These are phyloP conservation scores for Stegastes partitus DNA, from an alignment of 2,113 vertebrate species.

Conservation along the genomic window DNA sequence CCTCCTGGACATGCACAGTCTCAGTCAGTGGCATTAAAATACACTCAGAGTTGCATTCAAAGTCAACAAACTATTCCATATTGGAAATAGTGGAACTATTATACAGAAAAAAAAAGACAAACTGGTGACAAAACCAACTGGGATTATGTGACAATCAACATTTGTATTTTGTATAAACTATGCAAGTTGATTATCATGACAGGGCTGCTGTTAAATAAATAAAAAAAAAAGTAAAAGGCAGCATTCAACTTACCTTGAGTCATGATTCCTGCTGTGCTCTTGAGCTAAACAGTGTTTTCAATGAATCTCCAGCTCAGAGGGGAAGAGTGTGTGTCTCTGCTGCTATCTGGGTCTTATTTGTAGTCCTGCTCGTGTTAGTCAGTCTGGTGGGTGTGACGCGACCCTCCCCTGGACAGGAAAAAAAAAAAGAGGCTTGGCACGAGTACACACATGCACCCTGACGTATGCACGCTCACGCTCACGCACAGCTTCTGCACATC, in stretches of 20 bases:
- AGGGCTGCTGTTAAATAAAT: too few relatives aligned
- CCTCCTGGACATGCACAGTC: background rate
- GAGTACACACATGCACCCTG: background rate
- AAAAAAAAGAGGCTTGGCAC: background rate
- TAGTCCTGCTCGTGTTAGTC: slow-evolving; percentile 23
- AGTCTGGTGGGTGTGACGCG: slow-evolving; percentile 57
- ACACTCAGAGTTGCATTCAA: background rate
- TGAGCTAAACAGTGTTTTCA: background rate
- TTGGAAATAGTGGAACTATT: background rate
- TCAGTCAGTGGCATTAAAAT: background rate
- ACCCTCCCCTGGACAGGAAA: slow-evolving; percentile 39
- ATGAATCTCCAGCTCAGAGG: background rate
- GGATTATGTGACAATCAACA: background rate
- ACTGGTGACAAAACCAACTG: background rate
- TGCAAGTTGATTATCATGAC: too few relatives aligned
- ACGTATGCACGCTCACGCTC: too few relatives aligned
- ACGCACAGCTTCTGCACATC: too few relatives aligned
- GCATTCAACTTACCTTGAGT: slow-evolving; percentile 62
- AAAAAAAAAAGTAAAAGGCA: background rate
- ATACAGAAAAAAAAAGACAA: background rate
- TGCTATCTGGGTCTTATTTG: slow-evolving; percentile 34
- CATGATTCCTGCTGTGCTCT: slow-evolving; percentile 56
- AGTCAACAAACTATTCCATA: background rate
- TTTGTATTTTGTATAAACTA: too few relatives aligned
- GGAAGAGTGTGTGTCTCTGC: background rate